Conservation (phyloP, 2,113 vertebrate species). For the Bucco capensis region DNA sequence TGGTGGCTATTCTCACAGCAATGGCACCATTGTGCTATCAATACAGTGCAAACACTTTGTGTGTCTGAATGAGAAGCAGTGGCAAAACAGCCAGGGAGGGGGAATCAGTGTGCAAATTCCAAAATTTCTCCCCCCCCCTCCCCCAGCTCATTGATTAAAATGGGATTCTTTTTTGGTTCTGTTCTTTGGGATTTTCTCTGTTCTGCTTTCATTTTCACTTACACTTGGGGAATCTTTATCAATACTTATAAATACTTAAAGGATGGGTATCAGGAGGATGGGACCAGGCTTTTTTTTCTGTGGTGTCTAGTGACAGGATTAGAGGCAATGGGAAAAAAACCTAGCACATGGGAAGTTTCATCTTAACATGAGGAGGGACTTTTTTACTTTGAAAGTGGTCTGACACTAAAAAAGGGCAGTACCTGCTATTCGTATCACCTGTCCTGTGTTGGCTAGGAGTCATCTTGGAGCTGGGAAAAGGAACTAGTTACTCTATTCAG, state of each 20-base stretch:
- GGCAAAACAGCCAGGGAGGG: neutral
- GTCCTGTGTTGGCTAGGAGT: neutral
- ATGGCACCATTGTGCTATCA: neutral
- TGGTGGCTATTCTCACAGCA: neutral
- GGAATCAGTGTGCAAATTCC: neutral
- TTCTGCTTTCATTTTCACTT: neutral
- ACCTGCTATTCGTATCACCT: neutral
- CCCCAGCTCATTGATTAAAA: neutral
- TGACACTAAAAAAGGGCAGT: neutral
- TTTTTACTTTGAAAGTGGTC: neutral
- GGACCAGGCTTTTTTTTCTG: too few species aligned
- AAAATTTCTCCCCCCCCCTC: neutral
- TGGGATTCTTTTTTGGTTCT: neutral
- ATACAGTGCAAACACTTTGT: neutral
- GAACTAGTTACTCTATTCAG: neutral
- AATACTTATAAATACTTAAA: too few species aligned
- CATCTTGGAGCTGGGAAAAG: neutral
- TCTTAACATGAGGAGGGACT: too few species aligned
- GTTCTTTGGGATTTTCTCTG: neutral
- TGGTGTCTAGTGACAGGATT: too few species aligned
- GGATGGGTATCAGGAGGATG: too few species aligned
- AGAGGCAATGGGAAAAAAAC: too few species aligned
- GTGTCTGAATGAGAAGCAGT: neutral
- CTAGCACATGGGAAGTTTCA: too few species aligned
- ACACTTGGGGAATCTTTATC: too few species aligned